These are phyloP conservation scores for Erythrolamprus reginae DNA, from an alignment of 2,113 vertebrate species.

Conservation along the genomic window DNA sequence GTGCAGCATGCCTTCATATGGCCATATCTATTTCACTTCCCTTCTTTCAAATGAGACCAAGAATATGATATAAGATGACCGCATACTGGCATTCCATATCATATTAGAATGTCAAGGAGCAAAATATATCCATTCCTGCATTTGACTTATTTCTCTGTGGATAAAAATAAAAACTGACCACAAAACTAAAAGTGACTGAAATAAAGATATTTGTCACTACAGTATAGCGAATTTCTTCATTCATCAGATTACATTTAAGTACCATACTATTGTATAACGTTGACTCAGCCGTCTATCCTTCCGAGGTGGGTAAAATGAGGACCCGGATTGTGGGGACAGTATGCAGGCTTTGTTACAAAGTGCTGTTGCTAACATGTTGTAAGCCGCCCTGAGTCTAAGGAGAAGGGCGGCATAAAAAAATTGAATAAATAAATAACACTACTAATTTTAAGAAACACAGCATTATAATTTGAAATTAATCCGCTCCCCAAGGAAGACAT, in stretches of 20 bases:
- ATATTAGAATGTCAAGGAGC: not conserved
- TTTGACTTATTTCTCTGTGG: not conserved
- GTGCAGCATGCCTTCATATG: not conserved
- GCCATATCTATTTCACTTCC: not conserved
- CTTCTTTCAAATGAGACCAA: not conserved
- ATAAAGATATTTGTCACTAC: not conserved
- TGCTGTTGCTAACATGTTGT: no score
- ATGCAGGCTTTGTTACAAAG: no score
- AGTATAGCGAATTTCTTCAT: not conserved
- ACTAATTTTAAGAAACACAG: not conserved
- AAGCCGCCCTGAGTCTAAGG: no score
- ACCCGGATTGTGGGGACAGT: no score
- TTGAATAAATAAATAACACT: no score
- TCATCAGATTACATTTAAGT: not conserved
- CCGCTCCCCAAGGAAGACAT: conserved; percentile 7
- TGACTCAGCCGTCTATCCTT: no score
- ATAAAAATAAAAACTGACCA: not conserved
- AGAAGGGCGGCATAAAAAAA: no score
- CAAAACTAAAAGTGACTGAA: not conserved
- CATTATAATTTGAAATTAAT: conserved; percentile 36
- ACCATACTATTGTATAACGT: not conserved
- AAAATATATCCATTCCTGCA: not conserved
- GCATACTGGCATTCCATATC: no score
- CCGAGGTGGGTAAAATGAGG: no score
- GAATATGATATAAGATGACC: not conserved